phyloP scores from a whole-genome alignment of 2,797 vertebrate species.

The Spinus pinus region DNA sequence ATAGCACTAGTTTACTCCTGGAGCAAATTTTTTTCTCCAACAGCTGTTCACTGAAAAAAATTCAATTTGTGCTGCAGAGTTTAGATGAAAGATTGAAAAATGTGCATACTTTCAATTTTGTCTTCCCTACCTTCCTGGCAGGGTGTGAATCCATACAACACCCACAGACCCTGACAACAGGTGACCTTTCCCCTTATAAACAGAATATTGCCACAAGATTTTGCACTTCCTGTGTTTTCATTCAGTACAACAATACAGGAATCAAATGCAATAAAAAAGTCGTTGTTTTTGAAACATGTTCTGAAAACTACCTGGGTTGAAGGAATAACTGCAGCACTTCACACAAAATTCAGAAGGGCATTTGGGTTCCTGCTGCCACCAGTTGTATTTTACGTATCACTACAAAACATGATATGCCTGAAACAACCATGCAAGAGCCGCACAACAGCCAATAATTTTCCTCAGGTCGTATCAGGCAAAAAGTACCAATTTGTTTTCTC shows the following conservation, averaged over 20 bases:
- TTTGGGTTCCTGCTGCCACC: conserved; percentile 13
- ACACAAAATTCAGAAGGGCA: conserved; percentile 12
- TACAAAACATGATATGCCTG: neutral
- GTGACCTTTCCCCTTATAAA: neutral
- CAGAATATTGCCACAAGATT: neutral
- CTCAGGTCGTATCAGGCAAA: conserved; percentile 3
- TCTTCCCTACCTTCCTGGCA: neutral
- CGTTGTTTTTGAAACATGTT: neutral
- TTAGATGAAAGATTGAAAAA: neutral
- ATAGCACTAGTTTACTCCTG: neutral
- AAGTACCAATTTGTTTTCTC: conserved; percentile 16
- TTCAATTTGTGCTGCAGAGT: neutral
- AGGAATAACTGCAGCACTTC: conserved; percentile 21
- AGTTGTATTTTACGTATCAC: conserved; percentile 36
- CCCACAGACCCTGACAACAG: neutral
- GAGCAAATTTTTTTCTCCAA: neutral
- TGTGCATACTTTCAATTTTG: neutral
- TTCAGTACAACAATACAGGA: neutral
- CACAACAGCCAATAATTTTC: conserved; percentile 23
- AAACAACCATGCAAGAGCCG: neutral
- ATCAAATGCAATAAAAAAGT: neutral
- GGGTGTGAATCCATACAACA: neutral
- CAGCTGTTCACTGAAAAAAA: neutral
- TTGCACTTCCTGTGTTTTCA: neutral
- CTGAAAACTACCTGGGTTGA: neutral